Base-by-base conservation (phyloP, 1,140 invertebrate genomes). In the Tetraneura akinire region DNA sequence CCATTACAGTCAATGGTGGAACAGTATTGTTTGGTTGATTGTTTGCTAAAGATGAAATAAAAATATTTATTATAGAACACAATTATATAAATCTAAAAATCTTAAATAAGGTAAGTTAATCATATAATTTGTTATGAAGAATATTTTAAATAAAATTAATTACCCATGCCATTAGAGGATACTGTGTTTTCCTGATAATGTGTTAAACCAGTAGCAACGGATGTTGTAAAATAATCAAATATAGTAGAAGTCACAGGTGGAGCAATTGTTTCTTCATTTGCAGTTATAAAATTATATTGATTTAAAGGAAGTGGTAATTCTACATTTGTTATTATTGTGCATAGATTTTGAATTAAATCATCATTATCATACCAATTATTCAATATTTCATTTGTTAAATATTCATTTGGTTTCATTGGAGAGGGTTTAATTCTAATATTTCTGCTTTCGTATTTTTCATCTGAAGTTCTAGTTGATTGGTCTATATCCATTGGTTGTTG, bases 301-400 rank as follows among this genome's bases (percentile, higher is more conserved):
- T 16, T 29, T 26, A 16, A 71, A 4, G 74, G 55, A 6, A 55
- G 55, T 2, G 74, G 74, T 21, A 78, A 62, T 16, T 78, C 74
- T 11, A 78, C 11, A 47, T 60, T n/a, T 26, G 74, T 78, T 1
- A 78, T 78, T 11, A 37, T 60, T 3, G 74, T 78, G 8, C 74
- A 57, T 1, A 78, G n/a, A 57, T 78, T 78, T 0, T 23, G 4
- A 9, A 21, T 14, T 11, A 78, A 60, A 60, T 78, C 55, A 8
- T 78, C 74, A n/a, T 26, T 32, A 2, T 57, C 16, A 47, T 62
- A 78, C 74, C 74, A 78, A 60, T 6, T 1, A 6, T 78, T 23
- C 16, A 71, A 71, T n/a, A 78, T 3, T 9, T 23, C 0, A 2
- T 18, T 32, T 47, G 55, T 29, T 29, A 23, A 10, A 11, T 60